Percentiles rank a stretch among this genome's conserved stretches.
phyloP scores from a whole-genome alignment of 2,797 vertebrate species.

The Amblyraja radiata region DNA sequence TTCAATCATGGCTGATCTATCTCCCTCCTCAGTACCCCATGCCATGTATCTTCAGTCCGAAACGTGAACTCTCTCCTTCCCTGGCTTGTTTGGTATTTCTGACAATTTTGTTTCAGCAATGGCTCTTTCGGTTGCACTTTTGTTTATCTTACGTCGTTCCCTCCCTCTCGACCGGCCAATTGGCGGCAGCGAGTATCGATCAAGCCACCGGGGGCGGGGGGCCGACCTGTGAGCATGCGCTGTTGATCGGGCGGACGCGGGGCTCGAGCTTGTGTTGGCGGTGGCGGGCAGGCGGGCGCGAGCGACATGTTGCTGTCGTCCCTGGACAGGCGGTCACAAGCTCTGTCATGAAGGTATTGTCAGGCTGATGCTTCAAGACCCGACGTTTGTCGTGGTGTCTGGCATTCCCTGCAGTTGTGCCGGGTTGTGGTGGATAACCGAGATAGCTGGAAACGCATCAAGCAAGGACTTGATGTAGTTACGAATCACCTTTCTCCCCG shows the following conservation, averaged over 20 bases:
- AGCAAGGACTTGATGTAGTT: not conserved
- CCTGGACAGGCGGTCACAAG: not conserved
- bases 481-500: not conserved
- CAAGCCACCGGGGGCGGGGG: too few relatives aligned
- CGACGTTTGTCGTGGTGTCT: not conserved
- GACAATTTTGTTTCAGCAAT: not conserved
- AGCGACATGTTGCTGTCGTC: not conserved
- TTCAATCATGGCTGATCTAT: too few relatives aligned
- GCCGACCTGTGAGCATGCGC: not conserved
- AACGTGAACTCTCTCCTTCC: too few relatives aligned
- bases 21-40: too few relatives aligned
- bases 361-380: not conserved
- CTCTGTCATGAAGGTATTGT: conserved; percentile 27
- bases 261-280: not conserved
- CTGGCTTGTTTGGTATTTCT: too few relatives aligned
- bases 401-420: not conserved
- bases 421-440: not conserved
- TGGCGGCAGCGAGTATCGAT: not conserved
- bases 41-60: too few relatives aligned
- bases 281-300: too few relatives aligned
- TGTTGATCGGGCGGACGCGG: not conserved
- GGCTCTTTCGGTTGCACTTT: too few relatives aligned
- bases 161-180: not conserved
- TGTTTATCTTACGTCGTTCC: not conserved
- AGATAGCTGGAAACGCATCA: not conserved